phyloP scores from a whole-genome alignment of 2,113 vertebrate genomes.

The Mormyrus iriodes region DNA sequence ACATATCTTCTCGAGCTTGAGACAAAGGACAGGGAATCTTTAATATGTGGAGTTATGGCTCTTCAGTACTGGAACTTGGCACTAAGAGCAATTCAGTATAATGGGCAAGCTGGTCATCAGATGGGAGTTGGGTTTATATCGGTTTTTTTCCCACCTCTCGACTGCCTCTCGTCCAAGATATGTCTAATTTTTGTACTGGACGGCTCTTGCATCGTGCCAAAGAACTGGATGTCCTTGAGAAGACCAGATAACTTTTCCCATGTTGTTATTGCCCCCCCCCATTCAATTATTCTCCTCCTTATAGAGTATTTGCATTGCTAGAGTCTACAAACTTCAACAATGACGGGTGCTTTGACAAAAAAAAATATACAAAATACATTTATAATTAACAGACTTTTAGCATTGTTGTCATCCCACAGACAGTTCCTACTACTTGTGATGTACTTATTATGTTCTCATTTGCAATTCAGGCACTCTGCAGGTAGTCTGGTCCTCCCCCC shows the following conservation, averaged over 20 bases:
- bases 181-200: conserved; percentile 53
- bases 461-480: conserved; percentile 55
- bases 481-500: conserved; percentile 46
- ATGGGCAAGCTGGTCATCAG: conserved; percentile 73
- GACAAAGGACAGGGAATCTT: conserved; percentile 43
- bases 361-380: conserved; percentile 60
- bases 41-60: conserved; percentile 55
- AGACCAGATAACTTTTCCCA: conserved; percentile 54
- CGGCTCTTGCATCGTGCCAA: conserved; percentile 43
- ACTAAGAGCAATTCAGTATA: conserved; percentile 52
- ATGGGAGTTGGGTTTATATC: conserved; percentile 67
- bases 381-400: conserved; percentile 66
- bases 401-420: conserved; percentile 58
- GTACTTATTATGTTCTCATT: conserved; percentile 61
- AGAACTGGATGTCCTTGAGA: conserved; percentile 51
- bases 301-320: conserved; percentile 51
- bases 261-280: conserved; percentile 27
- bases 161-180: conserved; percentile 54
- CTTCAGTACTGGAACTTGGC: conserved; percentile 61
- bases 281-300: conserved; percentile 20
- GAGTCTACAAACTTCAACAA: conserved; percentile 35
- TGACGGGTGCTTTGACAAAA: conserved; percentile 64
- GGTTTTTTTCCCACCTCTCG: conserved; percentile 39
- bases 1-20: conserved; percentile 39
- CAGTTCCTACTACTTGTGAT: conserved; percentile 51